Conservation (phyloP, 2,888 invertebrate genomes). For the Chrysolina haemoptera region DNA sequence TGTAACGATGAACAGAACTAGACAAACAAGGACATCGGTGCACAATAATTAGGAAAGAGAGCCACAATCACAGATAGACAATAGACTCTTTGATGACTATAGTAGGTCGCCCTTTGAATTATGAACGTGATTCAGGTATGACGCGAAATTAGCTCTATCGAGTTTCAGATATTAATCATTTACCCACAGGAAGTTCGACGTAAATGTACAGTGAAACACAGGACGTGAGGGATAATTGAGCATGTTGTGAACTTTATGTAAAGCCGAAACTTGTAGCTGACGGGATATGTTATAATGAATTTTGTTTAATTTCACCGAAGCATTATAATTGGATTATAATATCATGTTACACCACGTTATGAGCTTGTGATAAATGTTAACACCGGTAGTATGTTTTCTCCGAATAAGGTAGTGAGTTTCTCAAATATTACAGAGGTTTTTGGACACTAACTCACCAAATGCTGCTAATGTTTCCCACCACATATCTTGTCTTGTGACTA, state of each 20-base stretch:
- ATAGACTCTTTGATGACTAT: constrained; percentile 2
- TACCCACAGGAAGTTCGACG: constrained; percentile 2
- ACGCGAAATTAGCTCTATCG: neutral
- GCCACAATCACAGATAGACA: neutral
- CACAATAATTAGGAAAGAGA: constrained; percentile 11
- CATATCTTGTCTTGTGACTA: too few relatives aligned
- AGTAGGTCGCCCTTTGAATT: neutral
- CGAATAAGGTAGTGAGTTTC: too few relatives aligned
- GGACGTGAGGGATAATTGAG: constrained; percentile 14
- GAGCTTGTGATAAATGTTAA: neutral
- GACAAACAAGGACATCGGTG: neutral
- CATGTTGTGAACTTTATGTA: constrained; percentile 10
- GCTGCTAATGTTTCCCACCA: too few relatives aligned
- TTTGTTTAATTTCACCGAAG: neutral
- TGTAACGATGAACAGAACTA: neutral
- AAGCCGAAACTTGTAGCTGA: constrained; percentile 1
- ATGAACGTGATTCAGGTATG: constrained; percentile 22
- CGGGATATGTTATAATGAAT: neutral
- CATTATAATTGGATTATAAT: neutral
- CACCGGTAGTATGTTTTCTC: neutral
- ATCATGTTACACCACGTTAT: neutral
- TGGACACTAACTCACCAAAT: too few relatives aligned
- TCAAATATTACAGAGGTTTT: too few relatives aligned
- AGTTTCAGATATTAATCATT: constrained; percentile 21
- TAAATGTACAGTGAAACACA: constrained; percentile 20